Base-by-base conservation (phyloP, 2,113 vertebrate species). In the Burhinus bistriatus region DNA sequence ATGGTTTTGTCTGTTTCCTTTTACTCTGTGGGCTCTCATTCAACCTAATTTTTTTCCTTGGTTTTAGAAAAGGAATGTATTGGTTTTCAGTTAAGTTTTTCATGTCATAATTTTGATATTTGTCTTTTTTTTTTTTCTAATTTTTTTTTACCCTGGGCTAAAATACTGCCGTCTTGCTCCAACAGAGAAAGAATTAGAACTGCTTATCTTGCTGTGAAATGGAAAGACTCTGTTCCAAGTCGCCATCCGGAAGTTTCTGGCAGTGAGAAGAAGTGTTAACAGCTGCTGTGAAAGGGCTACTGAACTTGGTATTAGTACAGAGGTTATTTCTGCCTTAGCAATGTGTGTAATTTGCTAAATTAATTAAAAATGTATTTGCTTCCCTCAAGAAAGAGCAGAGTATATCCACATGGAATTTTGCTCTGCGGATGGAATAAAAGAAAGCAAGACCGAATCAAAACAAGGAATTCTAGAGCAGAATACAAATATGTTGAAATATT, bases 181-280 rank as follows among this genome's bases (percentile, higher is more conserved):
- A 42, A 29, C 15, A 72, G 44, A 51, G 71, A 78, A 87, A 81
- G 69, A 72, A 82, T 84, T 94, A 87, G 49, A 85, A 54, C n/a
- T 54, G 82, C 70, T 95, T 94, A 96, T 96, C 93, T 94, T 6
- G 15, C 57, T 87, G 81, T 61, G 87, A 83, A 88, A 91, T 82
- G 78, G 55, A 62, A 94, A 73, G 91, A 25, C 23, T 70, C 6
- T 66, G 52, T 85, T 97, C 83, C 91, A 95, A 93, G 62, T 44
- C 26, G 5, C 91, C 54, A 90, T 90, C 75, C 68, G 62, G 93
- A 97, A 95, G 91, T 73, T 95, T 95, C 89, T 97, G 91, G 89
- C 87, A 95, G 89, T 58, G 71, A 93, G 84, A 65, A 66, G 84
- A 93, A 84, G 87, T 95, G 91, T 73, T 97, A 96, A 96, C 91